Conservation (phyloP, 2,888 invertebrate genomes). For the Polylopha cassiicola region DNA sequence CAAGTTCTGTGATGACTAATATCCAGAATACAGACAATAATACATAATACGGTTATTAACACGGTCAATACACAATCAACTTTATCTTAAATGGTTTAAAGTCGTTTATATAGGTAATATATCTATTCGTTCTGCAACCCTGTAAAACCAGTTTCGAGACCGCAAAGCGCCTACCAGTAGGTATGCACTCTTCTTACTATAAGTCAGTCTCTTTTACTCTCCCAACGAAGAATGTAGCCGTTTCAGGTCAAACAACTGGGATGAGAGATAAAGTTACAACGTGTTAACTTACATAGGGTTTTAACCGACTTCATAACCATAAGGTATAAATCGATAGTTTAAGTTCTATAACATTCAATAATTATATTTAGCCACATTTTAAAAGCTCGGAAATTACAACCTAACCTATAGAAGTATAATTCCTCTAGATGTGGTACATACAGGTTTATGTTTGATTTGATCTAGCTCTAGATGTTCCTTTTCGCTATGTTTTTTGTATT, state of each 20-base stretch:
- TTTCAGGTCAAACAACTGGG: conserved; percentile 55
- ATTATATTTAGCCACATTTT: too few species aligned
- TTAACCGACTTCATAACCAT: too few species aligned
- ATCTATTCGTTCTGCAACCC: conserved; percentile 26
- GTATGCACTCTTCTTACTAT: conserved; percentile 30
- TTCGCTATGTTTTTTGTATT: too few species aligned
- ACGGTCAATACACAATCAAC: conserved; percentile 33
- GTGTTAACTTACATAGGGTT: too few species aligned
- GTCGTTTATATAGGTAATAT: conserved; percentile 40
- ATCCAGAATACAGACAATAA: conserved; percentile 40
- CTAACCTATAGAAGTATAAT: too few species aligned
- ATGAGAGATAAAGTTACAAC: conserved; percentile 16
- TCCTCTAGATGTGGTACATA: too few species aligned
- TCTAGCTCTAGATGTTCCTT: too few species aligned
- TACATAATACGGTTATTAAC: conserved; percentile 30
- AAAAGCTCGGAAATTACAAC: too few species aligned
- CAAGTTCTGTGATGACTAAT: conserved; percentile 43
- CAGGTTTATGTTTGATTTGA: too few species aligned
- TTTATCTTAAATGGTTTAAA: conserved; percentile 32
- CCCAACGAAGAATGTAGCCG: conserved; percentile 41
- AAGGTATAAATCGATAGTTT: too few species aligned
- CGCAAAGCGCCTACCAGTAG: conserved; percentile 44
- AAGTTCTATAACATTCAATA: too few species aligned
- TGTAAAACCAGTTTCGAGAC: conserved; percentile 59
- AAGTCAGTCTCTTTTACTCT: conserved; percentile 37